These are phyloP conservation scores for Tilapia sparmanii DNA, from an alignment of 2,113 vertebrate species.

Conservation along the genomic window DNA sequence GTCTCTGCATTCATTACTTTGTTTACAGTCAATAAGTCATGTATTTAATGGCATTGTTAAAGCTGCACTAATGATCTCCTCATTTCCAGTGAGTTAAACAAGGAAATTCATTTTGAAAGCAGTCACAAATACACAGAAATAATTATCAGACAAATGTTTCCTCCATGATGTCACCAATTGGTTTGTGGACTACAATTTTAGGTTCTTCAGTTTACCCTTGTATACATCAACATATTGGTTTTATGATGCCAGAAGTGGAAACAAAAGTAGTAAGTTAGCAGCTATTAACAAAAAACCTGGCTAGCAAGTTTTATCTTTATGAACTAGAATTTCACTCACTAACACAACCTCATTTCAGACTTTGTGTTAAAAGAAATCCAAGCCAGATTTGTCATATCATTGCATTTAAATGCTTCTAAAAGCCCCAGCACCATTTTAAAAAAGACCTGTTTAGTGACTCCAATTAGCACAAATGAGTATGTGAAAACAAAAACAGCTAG, in stretches of 20 bases:
- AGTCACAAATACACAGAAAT: not conserved
- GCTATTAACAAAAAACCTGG: not conserved
- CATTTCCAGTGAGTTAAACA: not conserved
- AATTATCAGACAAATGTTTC: not conserved
- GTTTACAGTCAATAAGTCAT: not conserved
- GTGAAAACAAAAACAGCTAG: not conserved
- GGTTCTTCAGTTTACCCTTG: not conserved
- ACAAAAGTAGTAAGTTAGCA: not conserved
- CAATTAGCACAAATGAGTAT: not conserved
- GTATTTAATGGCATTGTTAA: not conserved
- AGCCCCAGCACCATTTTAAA: not conserved
- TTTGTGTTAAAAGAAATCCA: not conserved
- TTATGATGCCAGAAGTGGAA: not conserved
- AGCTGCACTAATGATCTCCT: not conserved
- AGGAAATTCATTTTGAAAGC: not conserved
- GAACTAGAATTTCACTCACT: not conserved
- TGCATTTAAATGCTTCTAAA: not conserved
- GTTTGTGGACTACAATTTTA: not conserved
- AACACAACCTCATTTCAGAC: not conserved
- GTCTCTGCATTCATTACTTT: not conserved
- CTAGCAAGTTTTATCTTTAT: not conserved
- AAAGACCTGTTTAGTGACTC: not conserved
- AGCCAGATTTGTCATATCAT: fast-evolving
- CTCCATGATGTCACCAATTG: not conserved
- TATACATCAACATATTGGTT: not conserved